These are phyloP conservation scores for Rhynchonycteris naso DNA, from an alignment of 2,797 vertebrate genomes.

Conservation along the genomic window DNA sequence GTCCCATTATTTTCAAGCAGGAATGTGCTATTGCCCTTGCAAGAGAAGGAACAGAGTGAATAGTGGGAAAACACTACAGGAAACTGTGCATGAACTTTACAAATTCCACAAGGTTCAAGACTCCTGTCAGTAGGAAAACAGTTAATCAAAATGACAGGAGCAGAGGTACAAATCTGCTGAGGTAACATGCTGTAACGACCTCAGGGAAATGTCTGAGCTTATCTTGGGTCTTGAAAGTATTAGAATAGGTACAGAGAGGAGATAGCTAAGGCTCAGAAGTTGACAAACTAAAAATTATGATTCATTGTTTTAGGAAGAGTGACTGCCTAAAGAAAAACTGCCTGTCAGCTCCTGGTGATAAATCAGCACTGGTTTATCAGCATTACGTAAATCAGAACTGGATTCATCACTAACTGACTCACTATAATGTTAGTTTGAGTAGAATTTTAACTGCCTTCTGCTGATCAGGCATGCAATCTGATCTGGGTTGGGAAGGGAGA, in stretches of 20 bases:
- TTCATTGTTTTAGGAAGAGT: background rate
- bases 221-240: background rate
- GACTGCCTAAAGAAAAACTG: background rate
- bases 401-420: background rate
- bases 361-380: background rate
- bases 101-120: background rate
- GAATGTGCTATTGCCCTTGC: background rate
- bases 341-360: background rate
- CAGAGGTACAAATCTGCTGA: background rate
- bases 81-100: conserved; percentile 32
- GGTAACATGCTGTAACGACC: background rate
- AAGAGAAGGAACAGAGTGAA: background rate
- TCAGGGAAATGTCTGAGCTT: background rate
- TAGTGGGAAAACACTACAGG: background rate
- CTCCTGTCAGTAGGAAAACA: background rate
- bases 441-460: background rate
- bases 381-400: background rate
- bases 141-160: conserved; percentile 54
- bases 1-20: conserved; percentile 25
- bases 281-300: background rate
- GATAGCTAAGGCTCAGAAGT: background rate
- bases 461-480: background rate
- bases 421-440: background rate
- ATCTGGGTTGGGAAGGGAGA: background rate
- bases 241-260: background rate